Percentiles rank a stretch among this genome's conserved stretches.
Evolutionary conservation across 2,113 vertebrate species (phyloP).

Genomic region (Sterrhoptilus dennistouni): DNA sequence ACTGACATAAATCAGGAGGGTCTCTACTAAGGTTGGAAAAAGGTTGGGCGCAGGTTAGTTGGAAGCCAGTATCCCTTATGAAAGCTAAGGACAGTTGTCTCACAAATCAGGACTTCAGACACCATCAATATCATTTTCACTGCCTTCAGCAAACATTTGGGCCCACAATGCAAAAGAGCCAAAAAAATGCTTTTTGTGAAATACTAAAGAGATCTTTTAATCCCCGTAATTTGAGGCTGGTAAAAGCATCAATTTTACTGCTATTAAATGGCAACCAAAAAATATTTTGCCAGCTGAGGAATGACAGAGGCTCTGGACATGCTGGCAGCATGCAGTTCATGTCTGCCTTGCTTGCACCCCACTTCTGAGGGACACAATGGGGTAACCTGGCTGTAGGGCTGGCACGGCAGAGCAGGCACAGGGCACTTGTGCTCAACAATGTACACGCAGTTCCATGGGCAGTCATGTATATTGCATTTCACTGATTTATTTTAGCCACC

Average conservation of each 20-base stretch:
- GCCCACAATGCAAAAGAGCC: neutral
- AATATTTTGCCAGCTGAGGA: neutral
- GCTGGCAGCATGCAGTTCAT: neutral
- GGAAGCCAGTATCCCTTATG: neutral
- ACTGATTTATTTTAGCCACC: slow-evolving; percentile 70
- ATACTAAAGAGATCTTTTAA: neutral
- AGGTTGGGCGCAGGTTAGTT: neutral
- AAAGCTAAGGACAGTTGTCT: neutral
- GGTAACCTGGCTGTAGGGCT: neutral
- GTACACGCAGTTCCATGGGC: slow-evolving; percentile 49
- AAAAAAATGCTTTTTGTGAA: neutral
- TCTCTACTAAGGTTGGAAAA: neutral
- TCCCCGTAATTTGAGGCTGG: neutral
- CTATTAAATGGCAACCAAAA: neutral
- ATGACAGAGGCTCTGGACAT: neutral
- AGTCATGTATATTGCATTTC: slow-evolving; percentile 68
- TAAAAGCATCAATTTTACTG: neutral
- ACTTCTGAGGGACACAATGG: neutral
- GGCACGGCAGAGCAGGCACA: neutral
- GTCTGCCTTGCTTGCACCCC: neutral
- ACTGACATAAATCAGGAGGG: neutral
- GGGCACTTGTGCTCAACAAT: neutral
- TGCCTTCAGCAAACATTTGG: neutral
- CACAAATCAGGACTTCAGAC: neutral
- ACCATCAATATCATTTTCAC: neutral